Evolutionary conservation across 2,888 invertebrate genomes (phyloP), one percentile per base, ranked within the genome.

Genomic region (Orthosia incerta): DNA sequence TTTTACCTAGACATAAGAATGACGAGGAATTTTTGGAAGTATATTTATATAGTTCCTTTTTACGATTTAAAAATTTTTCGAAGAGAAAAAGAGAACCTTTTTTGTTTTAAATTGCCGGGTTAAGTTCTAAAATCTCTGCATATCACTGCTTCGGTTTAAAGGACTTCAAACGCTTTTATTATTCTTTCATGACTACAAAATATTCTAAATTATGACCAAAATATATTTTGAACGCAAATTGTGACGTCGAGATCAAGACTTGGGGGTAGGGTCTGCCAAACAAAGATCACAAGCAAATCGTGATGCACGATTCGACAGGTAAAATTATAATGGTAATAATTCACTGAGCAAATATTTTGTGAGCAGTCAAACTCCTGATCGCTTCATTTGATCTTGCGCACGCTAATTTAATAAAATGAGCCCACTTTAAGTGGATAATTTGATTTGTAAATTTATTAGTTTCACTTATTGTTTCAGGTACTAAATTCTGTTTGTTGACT

Each of bases 271-370:
- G 53, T 55, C 48, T 57, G 11, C n/a, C 62, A 50, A 81, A 79
- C 71, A 88, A 77, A 80, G 78, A 68, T 48, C 20, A 46, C 4
- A 82, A 80, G 72, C 80, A 79, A 89, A 78, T 89, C 93, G 93
- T 93, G 93, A 82, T 72, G 82, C 88, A 89, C 89, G 86, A 88
- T 83, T 87, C 87, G 75, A 81, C 87, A 85, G 79, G 79, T 77
- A 71, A 76, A 83, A 85, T 84, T 87, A 80, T 90, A 89, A 92
- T 92, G 87, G 15, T 57, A 67, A 80, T 90, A 90, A 94, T 92
- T 87, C 65, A 78, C 82, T 84, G 87, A 84, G 82, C 86, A 89
- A 94, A 94, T 92, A 91, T 91, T 92, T 87, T 87, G 64, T 48
- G 66, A 77, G 57, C 61, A 65, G 79, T 86, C 74, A 80, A 82